Percentiles rank a stretch among this genome's conserved stretches.
phyloP scores from a whole-genome alignment of 2,888 invertebrate species.

The Drosophila yooni region DNA sequence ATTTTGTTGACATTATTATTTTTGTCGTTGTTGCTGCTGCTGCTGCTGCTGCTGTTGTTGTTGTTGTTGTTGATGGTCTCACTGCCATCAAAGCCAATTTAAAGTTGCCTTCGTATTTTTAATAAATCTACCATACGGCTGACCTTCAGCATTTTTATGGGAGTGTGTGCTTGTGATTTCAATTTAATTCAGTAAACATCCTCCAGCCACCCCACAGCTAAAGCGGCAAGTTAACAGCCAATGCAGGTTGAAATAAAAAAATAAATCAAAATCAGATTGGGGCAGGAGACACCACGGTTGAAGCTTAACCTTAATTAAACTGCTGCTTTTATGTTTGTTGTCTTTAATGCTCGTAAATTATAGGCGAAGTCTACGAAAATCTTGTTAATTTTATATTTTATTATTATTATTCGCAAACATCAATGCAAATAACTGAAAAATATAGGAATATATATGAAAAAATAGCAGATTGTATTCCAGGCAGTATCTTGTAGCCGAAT shows the following conservation, averaged over 20 bases:
- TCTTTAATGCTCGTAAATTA: conserved; percentile 18
- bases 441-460: too few relatives aligned
- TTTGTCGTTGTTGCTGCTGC: background rate
- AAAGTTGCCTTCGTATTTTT: conserved; percentile 36
- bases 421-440: too few relatives aligned
- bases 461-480: too few relatives aligned
- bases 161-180: conserved; percentile 6
- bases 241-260: conserved; percentile 1
- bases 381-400: background rate
- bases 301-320: conserved; percentile 17
- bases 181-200: conserved; percentile 40
- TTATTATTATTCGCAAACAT: background rate
- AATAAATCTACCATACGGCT: conserved; percentile 32
- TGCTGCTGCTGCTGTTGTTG: background rate
- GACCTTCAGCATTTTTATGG: conserved; percentile 46
- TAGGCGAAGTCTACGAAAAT: background rate
- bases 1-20: conserved; percentile 6
- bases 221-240: background rate
- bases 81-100: conserved; percentile 48
- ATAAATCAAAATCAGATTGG: background rate
- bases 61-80: conserved; percentile 13
- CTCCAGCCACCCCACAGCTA: background rate
- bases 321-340: conserved; percentile 8
- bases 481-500: too few relatives aligned
- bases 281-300: background rate